Evolutionary conservation across 2,888 invertebrate genomes (phyloP), one percentile per base, ranked within the genome.

Genomic region (Pterostichus niger): DNA sequence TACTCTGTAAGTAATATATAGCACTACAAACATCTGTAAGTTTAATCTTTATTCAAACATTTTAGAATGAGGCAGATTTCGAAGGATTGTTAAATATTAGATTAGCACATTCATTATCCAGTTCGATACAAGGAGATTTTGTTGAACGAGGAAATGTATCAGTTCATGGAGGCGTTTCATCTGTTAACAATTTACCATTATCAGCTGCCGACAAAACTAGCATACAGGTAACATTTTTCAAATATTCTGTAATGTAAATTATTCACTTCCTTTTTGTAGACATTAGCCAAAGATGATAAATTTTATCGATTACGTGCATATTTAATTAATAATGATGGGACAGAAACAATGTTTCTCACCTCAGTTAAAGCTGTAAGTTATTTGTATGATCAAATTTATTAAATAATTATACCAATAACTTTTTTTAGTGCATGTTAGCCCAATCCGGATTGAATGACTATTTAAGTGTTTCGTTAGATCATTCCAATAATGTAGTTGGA

Each of bases 391-490:
- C 15, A 73, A 40, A 40, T 68, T 82, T 44, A 77, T 64, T 84
- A 68, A 54, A 64, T 49, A 24, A 77, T n/a, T 71, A 35, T 7
- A 56, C 56, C 13, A 35, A 81, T 31, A 54, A 17, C 64, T 84
- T 84, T 84, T 84, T 76, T 80, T 85, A 94, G 94, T 95, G 95
- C 89, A 92, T 94, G 84, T 91, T 97, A 84, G 91, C 96, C 46
- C 95, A 95, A 85, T 94, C 95, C 61, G 93, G 94, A 79, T 90
- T 98, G 11, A 94, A 94, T 85, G 97, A 98, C 88, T 91, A 94
- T 31, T 90, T 98, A 17, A 95, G 95, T 87, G 91, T 97, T 17
- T 96, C 96, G 88, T 90, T 98, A 61, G 94, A 97, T 88, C 95
- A 95, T 73, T 92, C 93, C 86, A 97, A 96, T 0, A 93, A 94